Conservation (phyloP, 2,797 vertebrate genomes). For the Falco naumanni region DNA sequence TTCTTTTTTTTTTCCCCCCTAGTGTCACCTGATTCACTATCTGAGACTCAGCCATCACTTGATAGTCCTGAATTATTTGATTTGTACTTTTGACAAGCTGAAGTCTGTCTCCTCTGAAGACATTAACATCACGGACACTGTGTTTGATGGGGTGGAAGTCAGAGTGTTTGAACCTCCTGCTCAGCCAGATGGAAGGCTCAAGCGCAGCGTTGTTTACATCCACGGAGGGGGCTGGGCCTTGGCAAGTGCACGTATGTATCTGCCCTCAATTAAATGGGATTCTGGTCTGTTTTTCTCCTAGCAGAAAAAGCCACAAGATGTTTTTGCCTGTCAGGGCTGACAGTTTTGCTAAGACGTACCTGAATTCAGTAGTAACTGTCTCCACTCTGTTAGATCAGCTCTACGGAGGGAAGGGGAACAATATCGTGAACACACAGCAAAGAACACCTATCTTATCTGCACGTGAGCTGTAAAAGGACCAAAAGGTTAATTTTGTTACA, state of each 20-base stretch:
- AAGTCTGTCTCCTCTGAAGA: conserved; percentile 67
- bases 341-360: neutral
- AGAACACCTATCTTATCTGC: neutral
- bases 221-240: conserved; percentile 95
- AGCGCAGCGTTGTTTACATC: conserved; percentile 86
- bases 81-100: conserved; percentile 72
- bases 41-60: conserved; percentile 84
- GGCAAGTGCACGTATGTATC: conserved; percentile 86
- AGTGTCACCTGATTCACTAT: conserved; percentile 83
- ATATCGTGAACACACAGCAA: neutral
- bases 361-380: neutral
- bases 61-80: conserved; percentile 72
- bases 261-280: neutral
- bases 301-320: neutral
- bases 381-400: neutral
- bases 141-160: conserved; percentile 87
- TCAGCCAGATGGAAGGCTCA: conserved; percentile 76
- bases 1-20: neutral
- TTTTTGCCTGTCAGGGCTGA: neutral
- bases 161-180: conserved; percentile 86
- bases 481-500: neutral
- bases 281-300: neutral
- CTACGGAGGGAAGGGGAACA: neutral
- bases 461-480: neutral
- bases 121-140: conserved; percentile 83